Percentiles rank a stretch among this genome's conserved stretches.
Conservation (phyloP, 2,888 invertebrate species). For the Drosophila cognata region DNA sequence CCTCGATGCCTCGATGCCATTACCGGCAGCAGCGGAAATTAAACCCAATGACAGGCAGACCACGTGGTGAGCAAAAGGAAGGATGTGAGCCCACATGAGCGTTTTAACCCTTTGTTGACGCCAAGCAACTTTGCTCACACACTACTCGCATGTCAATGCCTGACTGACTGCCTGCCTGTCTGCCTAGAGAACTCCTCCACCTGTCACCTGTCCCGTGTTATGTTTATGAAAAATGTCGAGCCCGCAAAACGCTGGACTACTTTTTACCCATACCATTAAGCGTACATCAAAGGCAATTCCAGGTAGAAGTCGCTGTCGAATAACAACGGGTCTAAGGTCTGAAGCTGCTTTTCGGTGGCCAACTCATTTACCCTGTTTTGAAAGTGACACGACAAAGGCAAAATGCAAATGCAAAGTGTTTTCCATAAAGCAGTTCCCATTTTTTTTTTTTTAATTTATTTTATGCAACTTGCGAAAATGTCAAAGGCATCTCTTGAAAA, state of each 20-base stretch:
- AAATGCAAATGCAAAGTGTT: constrained; percentile 71
- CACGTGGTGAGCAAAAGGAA: constrained; percentile 52
- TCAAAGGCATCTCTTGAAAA: constrained; percentile 60
- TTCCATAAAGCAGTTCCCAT: constrained; percentile 60
- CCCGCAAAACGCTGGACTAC: constrained; percentile 39
- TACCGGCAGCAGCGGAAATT: constrained; percentile 70
- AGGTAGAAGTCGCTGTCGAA: constrained; percentile 34
- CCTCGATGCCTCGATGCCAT: constrained; percentile 52
- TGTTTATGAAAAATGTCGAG: constrained; percentile 70
- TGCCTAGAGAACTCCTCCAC: constrained; percentile 35
- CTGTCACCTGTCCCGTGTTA: constrained; percentile 61
- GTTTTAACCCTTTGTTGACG: constrained; percentile 70
- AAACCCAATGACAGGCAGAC: constrained; percentile 73
- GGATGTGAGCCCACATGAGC: constrained; percentile 46
- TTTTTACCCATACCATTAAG: constrained; percentile 38
- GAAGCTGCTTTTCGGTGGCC: constrained; percentile 22
- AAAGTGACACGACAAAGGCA: constrained; percentile 58
- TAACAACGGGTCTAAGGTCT: constrained; percentile 15
- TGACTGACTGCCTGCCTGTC: constrained; percentile 15
- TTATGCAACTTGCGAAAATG: constrained; percentile 74
- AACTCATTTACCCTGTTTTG: constrained; percentile 55
- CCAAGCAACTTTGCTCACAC: constrained; percentile 1
- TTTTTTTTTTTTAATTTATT: constrained; percentile 68
- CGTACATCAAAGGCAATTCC: constrained; percentile 74
- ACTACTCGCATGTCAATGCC: constrained; percentile 52